A percentile compares a stretch with the other conserved stretches of the same genome.
These are phyloP conservation scores for Bactericera cockerelli DNA, from an alignment of 1,140 invertebrate genomes.

Conservation along the genomic window DNA sequence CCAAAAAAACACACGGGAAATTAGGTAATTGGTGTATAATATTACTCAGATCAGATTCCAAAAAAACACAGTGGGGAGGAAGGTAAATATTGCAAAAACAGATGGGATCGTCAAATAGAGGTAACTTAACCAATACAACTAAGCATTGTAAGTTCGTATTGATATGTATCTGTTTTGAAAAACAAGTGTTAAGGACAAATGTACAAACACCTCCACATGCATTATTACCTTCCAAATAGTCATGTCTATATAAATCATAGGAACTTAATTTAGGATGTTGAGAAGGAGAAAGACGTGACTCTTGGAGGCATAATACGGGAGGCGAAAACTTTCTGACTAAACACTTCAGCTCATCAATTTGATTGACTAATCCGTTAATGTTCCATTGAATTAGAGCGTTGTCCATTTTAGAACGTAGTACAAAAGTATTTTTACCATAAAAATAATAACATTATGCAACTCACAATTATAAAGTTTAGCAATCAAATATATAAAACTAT, in stretches of 20 bases:
- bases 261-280: not conserved
- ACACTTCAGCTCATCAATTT: not conserved
- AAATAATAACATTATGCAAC: too few species aligned
- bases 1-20: constrained; percentile 24
- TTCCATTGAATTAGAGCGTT: not conserved
- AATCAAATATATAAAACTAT: too few species aligned
- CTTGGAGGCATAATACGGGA: not conserved
- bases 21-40: constrained; percentile 24
- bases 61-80: not conserved
- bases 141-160: not conserved
- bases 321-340: not conserved
- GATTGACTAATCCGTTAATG: not conserved
- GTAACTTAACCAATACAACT: not conserved
- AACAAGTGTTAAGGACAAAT: not conserved
- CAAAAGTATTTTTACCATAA: too few species aligned
- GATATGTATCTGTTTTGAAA: not conserved
- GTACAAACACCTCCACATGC: constrained; percentile 7
- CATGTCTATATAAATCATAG: not conserved
- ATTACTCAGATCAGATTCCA: constrained; percentile 18
- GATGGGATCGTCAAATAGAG: not conserved
- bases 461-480: too few species aligned
- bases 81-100: constrained; percentile 7
- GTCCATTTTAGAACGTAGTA: not conserved
- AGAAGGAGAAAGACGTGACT: not conserved
- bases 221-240: not conserved